Base-by-base conservation (phyloP, 2,888 invertebrate species). In the Rhingia campestris region DNA sequence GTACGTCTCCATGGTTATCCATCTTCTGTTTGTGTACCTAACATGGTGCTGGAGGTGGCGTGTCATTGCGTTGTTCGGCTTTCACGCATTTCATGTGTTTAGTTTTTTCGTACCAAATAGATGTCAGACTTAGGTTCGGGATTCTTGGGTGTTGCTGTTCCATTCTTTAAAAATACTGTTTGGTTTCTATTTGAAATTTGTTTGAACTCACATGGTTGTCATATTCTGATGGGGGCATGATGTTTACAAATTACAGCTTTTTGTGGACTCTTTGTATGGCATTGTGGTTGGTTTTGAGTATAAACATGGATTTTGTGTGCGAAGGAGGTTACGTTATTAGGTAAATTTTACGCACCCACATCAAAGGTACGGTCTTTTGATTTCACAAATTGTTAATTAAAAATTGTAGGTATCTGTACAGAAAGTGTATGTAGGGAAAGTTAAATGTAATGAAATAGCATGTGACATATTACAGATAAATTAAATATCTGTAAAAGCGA, bases 211-310 rank as follows among this genome's bases (percentile, higher is more conserved):
- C 64, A 80, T 66, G 84, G 74, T 80, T 84, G 80, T 84, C 84
- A 80, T 74, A 80, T 63, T 84, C 80, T 84, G 84, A 80, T 80
- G 59, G 70, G 61, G 80, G 69, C 70, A 66, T 84, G 75, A 75
- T 84, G 80, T 80, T 80, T 75, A 84, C 80, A 84, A 84, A 84
- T 84, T 84, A 75, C 66, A 80, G 69, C 58, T 79, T 81, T 56
- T 64, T 54, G 41, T 67, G 64, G 39, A 43, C 30, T 45, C 61
- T 61, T 61, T 63, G 54, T 77, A 33, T 54, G 30, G n/a, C 54
- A 12, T 9, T 54, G 35, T 2, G 39, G n/a, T 10, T 45, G 14
- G 33, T 14, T 63, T n/a, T 30, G 45, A 47, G 30, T 58, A 45
- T 47, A 72, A 81, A 75, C 58, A 70, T 22, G 22, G 22, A 2